Percentiles rank a stretch among this genome's conserved stretches.
These are phyloP conservation scores for Carcharodon carcharias DNA, from an alignment of 2,797 vertebrate genomes.

Conservation along the genomic window DNA sequence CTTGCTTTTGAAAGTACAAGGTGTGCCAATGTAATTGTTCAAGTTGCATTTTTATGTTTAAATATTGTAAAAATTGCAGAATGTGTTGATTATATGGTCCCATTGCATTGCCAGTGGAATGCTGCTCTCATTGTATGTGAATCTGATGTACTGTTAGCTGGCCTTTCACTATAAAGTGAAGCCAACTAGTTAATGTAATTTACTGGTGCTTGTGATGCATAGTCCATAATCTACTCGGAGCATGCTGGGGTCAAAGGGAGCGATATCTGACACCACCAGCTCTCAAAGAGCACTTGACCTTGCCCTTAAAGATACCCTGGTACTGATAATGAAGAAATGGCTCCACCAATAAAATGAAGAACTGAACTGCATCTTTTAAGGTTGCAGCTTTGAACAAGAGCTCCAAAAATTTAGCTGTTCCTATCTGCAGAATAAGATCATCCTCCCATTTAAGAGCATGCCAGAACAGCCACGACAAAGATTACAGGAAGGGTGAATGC, in stretches of 20 bases:
- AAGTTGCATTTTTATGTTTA: background rate
- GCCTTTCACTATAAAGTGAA: background rate
- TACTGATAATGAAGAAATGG: background rate
- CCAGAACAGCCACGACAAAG: background rate
- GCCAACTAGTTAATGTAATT: background rate
- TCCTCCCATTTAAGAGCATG: background rate
- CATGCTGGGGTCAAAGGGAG: background rate
- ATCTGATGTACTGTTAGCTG: background rate
- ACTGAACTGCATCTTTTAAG: background rate
- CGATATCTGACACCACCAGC: background rate
- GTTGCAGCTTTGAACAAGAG: background rate
- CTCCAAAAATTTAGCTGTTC: background rate
- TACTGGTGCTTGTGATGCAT: background rate
- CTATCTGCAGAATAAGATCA: background rate
- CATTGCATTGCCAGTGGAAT: background rate
- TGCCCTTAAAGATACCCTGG: background rate
- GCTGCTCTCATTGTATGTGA: background rate
- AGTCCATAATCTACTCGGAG: background rate
- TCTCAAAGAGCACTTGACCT: background rate
- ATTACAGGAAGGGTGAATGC: background rate
- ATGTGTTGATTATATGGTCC: background rate
- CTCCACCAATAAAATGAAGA: background rate
- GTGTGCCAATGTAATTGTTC: background rate
- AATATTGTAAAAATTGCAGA: background rate
- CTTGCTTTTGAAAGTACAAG: background rate